These are phyloP conservation scores for Puffinus mauretanicus DNA, from an alignment of 2,113 vertebrate species.

Conservation along the genomic window DNA sequence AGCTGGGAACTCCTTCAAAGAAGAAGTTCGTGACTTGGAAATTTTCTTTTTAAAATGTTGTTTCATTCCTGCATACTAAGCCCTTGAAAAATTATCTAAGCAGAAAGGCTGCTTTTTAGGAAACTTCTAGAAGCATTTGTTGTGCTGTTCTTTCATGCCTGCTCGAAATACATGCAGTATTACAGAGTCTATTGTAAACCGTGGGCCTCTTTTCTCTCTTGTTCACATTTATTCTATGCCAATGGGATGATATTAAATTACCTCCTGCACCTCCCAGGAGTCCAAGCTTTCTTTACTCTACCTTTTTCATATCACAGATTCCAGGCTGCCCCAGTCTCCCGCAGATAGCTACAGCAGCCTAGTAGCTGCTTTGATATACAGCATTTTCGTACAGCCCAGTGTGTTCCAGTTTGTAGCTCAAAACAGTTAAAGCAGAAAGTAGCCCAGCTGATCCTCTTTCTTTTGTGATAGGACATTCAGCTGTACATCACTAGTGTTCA, in stretches of 20 bases:
- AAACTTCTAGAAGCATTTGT: slow-evolving; percentile 39
- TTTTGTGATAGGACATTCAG: neutral
- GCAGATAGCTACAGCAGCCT: neutral
- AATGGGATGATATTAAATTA: slow-evolving; percentile 43
- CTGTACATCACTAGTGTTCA: neutral
- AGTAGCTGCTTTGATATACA: neutral
- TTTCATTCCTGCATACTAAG: slow-evolving; percentile 21
- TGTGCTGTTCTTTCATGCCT: neutral
- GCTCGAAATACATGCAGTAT: slow-evolving; percentile 14
- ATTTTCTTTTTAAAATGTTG: slow-evolving; percentile 53
- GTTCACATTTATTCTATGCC: neutral
- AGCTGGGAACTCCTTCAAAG: slow-evolving; percentile 47
- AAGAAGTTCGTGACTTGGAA: slow-evolving; percentile 46
- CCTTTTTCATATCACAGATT: neutral
- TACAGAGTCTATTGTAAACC: slow-evolving; percentile 1
- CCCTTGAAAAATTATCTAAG: slow-evolving; percentile 43
- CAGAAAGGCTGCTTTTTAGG: slow-evolving; percentile 43
- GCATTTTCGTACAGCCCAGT: neutral
- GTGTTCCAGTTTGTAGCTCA: neutral
- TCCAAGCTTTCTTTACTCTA: neutral
- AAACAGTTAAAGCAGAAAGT: neutral
- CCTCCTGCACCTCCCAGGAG: slow-evolving; percentile 2
- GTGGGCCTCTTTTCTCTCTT: neutral
- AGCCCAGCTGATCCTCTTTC: neutral
- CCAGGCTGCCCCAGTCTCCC: neutral